phyloP scores from a whole-genome alignment of 2,888 invertebrate species.

The Labia minor region DNA sequence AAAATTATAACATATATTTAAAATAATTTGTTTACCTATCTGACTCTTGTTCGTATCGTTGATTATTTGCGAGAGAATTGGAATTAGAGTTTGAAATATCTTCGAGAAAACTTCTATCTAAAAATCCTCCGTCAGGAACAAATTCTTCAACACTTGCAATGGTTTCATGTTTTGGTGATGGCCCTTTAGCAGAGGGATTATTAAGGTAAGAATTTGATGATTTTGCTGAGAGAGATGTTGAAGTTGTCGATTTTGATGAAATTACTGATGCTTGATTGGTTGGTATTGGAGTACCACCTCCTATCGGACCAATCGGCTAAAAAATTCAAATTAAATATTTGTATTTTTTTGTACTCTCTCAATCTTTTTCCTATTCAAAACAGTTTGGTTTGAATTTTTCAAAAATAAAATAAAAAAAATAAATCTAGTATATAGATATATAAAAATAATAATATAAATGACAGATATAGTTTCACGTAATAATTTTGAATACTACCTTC shows the following conservation, averaged over 20 bases:
- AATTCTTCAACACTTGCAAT: slow-evolving; percentile 55
- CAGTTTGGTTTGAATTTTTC: no score
- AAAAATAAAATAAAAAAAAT: no score
- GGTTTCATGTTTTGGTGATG: slow-evolving; percentile 18
- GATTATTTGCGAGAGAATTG: slow-evolving; percentile 23
- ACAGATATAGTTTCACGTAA: no score
- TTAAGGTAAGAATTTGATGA: slow-evolving; percentile 31
- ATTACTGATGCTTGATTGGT: background rate
- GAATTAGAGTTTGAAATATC: slow-evolving; percentile 41
- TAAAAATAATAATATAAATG: no score
- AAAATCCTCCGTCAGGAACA: slow-evolving; percentile 58
- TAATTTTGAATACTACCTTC: no score
- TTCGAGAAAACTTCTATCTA: slow-evolving; percentile 65
- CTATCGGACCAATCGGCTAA: slow-evolving; percentile 4
- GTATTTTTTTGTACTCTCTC: no score
- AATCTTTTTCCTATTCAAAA: no score
- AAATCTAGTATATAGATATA: no score
- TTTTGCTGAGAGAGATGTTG: background rate
- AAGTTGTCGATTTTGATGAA: background rate
- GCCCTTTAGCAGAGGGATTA: background rate
- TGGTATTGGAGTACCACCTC: slow-evolving; percentile 15
- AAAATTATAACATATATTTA: no score
- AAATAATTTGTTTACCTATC: no score
- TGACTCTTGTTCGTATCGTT: slow-evolving; percentile 39
- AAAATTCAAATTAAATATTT: no score